Evolutionary conservation across 2,888 invertebrate species (phyloP), one percentile per base, ranked within the genome.

Genomic region (Ochropleura plecta): DNA sequence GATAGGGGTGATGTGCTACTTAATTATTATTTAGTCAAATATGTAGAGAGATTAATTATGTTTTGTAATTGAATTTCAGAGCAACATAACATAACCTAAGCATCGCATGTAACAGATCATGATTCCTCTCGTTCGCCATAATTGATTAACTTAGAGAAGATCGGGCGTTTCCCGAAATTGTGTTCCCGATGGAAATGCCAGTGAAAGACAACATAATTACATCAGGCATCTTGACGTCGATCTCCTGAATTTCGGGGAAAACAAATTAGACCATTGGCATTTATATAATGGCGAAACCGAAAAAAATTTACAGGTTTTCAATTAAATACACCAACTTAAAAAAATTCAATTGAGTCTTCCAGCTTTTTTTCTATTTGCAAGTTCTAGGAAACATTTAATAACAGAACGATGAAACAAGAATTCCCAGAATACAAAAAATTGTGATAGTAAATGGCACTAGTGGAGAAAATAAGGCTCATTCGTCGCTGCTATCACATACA

Each of bases 401-500:
- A 30, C 9, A n/a, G 16, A 7, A 53, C 16, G 0, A 8, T 44
- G 8, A 55, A 49, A 30, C 14, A 12, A 30, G 49, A 59, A 49
- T 20, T 60, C 48, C 65, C 9, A 8, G 40, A 46, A 62, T 57
- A 70, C 66, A 53, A 59, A 67, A 57, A 16, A 16, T 30, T 40
- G 51, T 20, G 30, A 3, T 4, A 20, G n/a, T 51, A 46, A 83
- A 57, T 62, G 44, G 42, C 14, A 57, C 62, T 9, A 51, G 20
- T 48, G 9, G 16, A 69, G 53, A 67, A 70, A 63, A 57, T 51
- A 9, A 48, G 9, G 18, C 62, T 30, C 48, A 62, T 83, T 66
- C 14, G 7, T 20, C n/a, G 30, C 20, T 62, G 72, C 71, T 66
- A 79, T 79, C 65, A 66, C n/a, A 68, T 49, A 79, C 84, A 83